Base-by-base conservation (phyloP, 2,888 invertebrate genomes). In the Venusia cambrica region DNA sequence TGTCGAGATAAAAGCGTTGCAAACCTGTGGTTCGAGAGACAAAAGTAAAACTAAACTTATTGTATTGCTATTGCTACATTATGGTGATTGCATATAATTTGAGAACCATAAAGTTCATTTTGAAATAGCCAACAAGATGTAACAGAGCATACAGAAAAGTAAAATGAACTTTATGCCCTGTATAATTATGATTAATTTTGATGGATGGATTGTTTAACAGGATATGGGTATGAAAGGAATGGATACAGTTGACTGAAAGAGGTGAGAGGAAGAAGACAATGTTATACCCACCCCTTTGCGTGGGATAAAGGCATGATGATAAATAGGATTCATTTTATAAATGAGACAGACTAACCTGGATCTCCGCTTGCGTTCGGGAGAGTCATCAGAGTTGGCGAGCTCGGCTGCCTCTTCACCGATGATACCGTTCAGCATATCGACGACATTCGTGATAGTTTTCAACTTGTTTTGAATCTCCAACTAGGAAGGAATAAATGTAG, bases 381-480 rank as follows among this genome's bases (percentile, higher is more conserved):
- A 56, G 6, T 71, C 72, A 1, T 76, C 79, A 0, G 61, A 54
- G 1, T 70, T 71, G 1, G 16, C 50, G 2, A 56, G 26, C 17
- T 75, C 73, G 1, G 56, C 60, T 1, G 73, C 80, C 51, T 92
- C 92, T 56, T 94, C 94, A 0, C 94, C 94, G 58, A 96, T 94
- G 63, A 96, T 93, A 15, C 93, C 93, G 40, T 93, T 93, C 57
- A 96, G 87, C 93, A 95, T 95, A 64, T 95, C 95, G 61, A 96
- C 94, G 9, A 96, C 95, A 73, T 94, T 94, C 76, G 92, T 92
- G 69, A 95, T 94, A 0, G 95, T 94, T 78, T 93, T 93, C 83
- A 93, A 81, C 83, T 93, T 93, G 66, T 91, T 92, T 73, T 92
- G 92, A 56, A 94, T 92, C 87, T 94, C 93, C 70, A 91, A 89